phyloP scores from a whole-genome alignment of 2,797 vertebrate species.

The Orestias chungarensis region DNA sequence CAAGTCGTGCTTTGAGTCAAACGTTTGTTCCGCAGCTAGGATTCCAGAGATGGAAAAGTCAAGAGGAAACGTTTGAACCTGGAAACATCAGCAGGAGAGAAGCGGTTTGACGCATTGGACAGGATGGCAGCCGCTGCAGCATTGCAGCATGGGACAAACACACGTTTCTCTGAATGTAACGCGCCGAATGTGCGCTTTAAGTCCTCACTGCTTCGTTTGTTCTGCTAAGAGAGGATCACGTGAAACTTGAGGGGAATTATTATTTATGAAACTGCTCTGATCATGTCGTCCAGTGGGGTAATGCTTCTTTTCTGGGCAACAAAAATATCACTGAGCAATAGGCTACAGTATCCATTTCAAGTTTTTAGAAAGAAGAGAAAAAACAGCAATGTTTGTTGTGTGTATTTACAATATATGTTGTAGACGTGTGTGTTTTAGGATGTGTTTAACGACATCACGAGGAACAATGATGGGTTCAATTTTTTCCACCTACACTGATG shows the following conservation, averaged over 20 bases:
- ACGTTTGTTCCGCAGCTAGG: background rate
- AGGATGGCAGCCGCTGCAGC: conserved; percentile 60
- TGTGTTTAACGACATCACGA: too few species aligned
- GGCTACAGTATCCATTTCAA: background rate
- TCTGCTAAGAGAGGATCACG: background rate
- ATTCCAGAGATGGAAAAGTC: background rate
- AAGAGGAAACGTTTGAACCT: background rate
- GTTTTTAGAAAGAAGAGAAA: background rate
- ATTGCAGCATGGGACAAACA: conserved; percentile 64
- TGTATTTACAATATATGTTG: too few species aligned
- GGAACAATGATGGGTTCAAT: too few species aligned
- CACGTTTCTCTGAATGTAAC: conserved; percentile 23
- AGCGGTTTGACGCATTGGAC: conserved; percentile 55
- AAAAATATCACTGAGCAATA: background rate
- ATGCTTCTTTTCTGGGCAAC: background rate
- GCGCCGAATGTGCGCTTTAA: background rate
- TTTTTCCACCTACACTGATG: too few species aligned
- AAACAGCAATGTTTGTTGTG: background rate
- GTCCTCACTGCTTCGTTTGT: background rate
- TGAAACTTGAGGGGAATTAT: background rate
- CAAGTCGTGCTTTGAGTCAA: background rate
- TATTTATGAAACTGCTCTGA: background rate
- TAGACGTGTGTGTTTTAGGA: too few species aligned
- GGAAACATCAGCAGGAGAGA: conserved; percentile 1
- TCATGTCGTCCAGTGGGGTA: background rate